phyloP scores from a whole-genome alignment of 2,113 vertebrate genomes.

The Centropus unirufus region DNA sequence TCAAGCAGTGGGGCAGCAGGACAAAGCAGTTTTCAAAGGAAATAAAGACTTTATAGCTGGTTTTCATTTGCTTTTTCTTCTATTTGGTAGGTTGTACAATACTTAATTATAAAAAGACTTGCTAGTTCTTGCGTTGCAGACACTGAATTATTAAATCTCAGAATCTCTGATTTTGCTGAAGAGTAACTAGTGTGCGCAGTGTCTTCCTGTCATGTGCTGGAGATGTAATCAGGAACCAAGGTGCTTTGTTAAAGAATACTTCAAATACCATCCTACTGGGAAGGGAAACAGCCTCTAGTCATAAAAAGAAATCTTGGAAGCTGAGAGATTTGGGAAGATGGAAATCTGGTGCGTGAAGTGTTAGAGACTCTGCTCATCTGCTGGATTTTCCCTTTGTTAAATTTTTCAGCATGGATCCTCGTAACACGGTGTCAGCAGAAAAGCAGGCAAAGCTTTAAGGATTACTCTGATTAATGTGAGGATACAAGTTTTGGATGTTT shows the following conservation, averaged over 20 bases:
- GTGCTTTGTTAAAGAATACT: background rate
- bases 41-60: background rate
- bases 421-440: constrained; percentile 5
- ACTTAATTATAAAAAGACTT: background rate
- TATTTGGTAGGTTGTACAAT: background rate
- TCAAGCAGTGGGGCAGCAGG: background rate
- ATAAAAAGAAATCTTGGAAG: background rate
- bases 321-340: background rate
- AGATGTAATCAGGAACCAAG: background rate
- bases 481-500: constrained; percentile 1
- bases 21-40: background rate
- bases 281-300: background rate
- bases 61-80: background rate
- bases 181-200: background rate
- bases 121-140: background rate
- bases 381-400: background rate
- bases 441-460: background rate
- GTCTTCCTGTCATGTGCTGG: background rate
- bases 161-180: background rate
- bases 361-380: background rate
- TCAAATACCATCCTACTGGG: background rate
- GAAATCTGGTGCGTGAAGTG: background rate
- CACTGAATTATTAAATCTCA: background rate
- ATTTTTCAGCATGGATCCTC: background rate
- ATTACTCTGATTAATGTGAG: background rate